A percentile compares a stretch with the other conserved stretches of the same genome.
phyloP scores from a whole-genome alignment of 2,888 invertebrate species.

The Cremastinae sp. region DNA sequence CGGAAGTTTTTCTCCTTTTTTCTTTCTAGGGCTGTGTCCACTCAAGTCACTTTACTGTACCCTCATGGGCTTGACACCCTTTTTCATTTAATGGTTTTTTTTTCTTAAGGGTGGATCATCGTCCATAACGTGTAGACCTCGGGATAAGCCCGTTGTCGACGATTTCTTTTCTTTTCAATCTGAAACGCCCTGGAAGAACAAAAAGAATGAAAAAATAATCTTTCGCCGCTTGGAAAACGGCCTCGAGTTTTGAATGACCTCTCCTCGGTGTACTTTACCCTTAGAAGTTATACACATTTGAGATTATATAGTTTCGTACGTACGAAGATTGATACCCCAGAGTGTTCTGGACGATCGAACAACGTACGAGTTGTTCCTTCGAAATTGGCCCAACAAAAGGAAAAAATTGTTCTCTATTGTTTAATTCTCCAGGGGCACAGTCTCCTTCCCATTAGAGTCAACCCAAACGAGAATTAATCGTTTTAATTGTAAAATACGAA shows the following conservation, averaged over 20 bases:
- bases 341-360: slow-evolving; percentile 33
- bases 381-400: background rate
- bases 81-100: slow-evolving; percentile 43
- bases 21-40: background rate
- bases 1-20: slow-evolving; percentile 27
- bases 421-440: no score
- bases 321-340: slow-evolving; percentile 55
- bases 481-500: no score
- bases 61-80: slow-evolving; percentile 13
- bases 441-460: no score
- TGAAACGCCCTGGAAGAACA: background rate
- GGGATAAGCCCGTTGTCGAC: slow-evolving; percentile 1
- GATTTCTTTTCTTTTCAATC: slow-evolving; percentile 4
- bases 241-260: slow-evolving; percentile 15
- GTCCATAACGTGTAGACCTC: slow-evolving; percentile 1
- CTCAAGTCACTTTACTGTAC: slow-evolving; percentile 21
- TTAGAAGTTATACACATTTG: slow-evolving; percentile 12
- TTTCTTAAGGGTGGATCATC: slow-evolving; percentile 22
- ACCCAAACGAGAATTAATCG: no score
- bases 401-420: background rate
- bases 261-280: slow-evolving; percentile 10
- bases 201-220: slow-evolving; percentile 6
- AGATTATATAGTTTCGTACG: slow-evolving; percentile 56
- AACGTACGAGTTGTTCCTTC: background rate
- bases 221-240: slow-evolving; percentile 33